Base-by-base conservation (phyloP, 2,797 vertebrate genomes). In the Enteromius paludinosus region DNA sequence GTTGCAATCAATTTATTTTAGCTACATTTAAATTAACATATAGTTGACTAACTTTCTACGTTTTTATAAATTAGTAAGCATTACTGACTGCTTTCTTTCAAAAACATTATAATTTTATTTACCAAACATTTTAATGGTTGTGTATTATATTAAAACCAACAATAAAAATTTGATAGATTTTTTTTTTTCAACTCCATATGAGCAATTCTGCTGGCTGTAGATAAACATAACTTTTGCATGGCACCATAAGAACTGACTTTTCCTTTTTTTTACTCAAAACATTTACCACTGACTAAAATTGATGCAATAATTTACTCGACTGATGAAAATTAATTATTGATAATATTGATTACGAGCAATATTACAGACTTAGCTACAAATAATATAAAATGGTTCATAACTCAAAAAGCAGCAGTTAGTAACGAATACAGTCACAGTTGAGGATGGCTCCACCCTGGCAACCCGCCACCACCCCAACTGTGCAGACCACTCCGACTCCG, bases 151-250 rank as follows among this genome's bases (percentile, higher is more conserved):
- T 30, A 23, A 35, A 38, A 20, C 5, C 54, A 47, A 33, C 14
- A 62, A 30, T 25, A 17, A 25, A 47, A 15, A 25, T 54, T n/a
- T n/a, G n/a, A n/a, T n/a, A n/a, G n/a, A n/a, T n/a, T n/a, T n/a
- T n/a, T n/a, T n/a, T n/a, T n/a, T 6, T 35, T 41, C 30, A 79
- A 4, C 15, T 54, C 33, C 23, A 1, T 56, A 30, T 49, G 10
- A 28, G 23, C 4, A 66, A 5, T 38, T 78, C 35, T 79, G 78
- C n/a, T n/a, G 15, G 17, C 38, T 17, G 68, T 6, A 71, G 66
- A 80, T 62, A 81, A 80, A 47, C 20, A 30, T 20, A 59, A 38
- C 23, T 45, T 28, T 43, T 38, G 12, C 14, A 75, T 33, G 35
- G 15, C 54, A 28, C 30, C 10, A 30, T 41, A 17, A 38, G 15